These are phyloP conservation scores for Lucinisca nassula DNA, from an alignment of 2,888 invertebrate genomes.

Conservation along the genomic window DNA sequence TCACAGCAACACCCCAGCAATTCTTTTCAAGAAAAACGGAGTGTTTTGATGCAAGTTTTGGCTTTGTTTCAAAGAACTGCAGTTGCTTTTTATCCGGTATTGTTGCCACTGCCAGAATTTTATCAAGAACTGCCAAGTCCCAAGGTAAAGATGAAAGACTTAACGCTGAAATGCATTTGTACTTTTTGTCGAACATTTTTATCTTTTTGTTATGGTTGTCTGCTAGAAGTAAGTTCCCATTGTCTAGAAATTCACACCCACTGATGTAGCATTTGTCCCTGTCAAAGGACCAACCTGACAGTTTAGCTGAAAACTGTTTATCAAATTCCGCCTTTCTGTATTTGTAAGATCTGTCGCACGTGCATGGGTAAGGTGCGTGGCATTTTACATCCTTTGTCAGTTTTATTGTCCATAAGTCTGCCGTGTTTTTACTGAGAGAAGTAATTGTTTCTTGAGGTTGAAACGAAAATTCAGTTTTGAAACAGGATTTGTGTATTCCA, in stretches of 20 bases:
- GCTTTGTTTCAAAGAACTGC: constrained; percentile 47
- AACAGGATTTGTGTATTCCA: constrained; percentile 24
- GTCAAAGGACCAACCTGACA: constrained; percentile 63
- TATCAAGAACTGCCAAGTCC: constrained; percentile 55
- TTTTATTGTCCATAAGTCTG: constrained; percentile 44
- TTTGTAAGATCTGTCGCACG: constrained; percentile 57
- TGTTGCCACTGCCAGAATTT: constrained; percentile 44
- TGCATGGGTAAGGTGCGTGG: constrained; percentile 47
- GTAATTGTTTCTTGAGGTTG: constrained; percentile 31
- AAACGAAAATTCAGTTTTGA: constrained; percentile 41
- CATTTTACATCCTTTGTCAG: constrained; percentile 37
- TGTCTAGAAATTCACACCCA: constrained; percentile 61
- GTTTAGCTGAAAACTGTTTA: constrained; percentile 51
- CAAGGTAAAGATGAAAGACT: constrained; percentile 54
- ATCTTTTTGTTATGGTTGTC: constrained; percentile 67
- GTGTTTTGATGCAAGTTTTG: constrained; percentile 43
- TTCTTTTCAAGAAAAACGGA: constrained; percentile 42
- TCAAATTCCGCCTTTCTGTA: constrained; percentile 48
- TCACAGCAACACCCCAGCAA: constrained; percentile 59
- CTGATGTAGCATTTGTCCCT: constrained; percentile 62
- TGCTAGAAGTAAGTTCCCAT: constrained; percentile 51
- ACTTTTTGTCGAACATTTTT: constrained; percentile 63
- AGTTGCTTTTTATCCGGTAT: constrained; percentile 62
- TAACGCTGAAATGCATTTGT: constrained; percentile 55
- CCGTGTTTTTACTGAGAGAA: constrained; percentile 4